Evolutionary conservation across 2,797 vertebrate species (phyloP), one percentile per base, ranked within the genome.

Genomic region (Kryptolebias ocellatus): DNA sequence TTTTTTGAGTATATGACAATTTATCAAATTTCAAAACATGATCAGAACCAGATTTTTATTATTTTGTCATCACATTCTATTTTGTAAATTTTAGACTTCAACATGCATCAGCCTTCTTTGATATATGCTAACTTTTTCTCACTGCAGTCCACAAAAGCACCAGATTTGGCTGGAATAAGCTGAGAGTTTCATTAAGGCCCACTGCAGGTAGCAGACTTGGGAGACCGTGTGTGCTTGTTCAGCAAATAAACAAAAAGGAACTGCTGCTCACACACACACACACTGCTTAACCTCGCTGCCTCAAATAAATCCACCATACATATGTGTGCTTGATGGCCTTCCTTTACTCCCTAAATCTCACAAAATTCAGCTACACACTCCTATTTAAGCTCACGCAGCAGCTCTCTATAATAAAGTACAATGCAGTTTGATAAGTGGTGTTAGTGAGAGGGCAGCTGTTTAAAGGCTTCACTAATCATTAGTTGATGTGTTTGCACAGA

Each of bases 381-480:
- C 5, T 9, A 34, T 7, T 34, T 5, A 34, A 46, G 18, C 56
- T 50, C 28, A 42, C 45, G 10, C 2, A 5, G n/a, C 1, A 37
- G 31, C 55, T 50, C 11, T 17, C 31, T 34, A 6, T 5, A 34
- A 34, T 34, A 34, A 34, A 34, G 1, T 8, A 29, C 44, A 44
- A 59, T 34, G 39, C 18, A 14, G 34, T 53, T 18, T 61, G 54
- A 74, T 55, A 50, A 62, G 52, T n/a, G n/a, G 1, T 4, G 28
- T 27, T 45, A 8, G 24, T 8, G 46, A 52, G 37, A 73, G 27
- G 34, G 58, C 28, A 16, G 60, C 57, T 82, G 58, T 81, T 67
- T 74, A 53, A 77, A 81, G 72, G 37, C 44, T 24, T 72, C 24
- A 68, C 49, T 17, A 47, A 61, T 58, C 60, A 46, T 28, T 18